Base-by-base conservation (phyloP, 1,140 invertebrate species). In the Zaprionus davidi region DNA sequence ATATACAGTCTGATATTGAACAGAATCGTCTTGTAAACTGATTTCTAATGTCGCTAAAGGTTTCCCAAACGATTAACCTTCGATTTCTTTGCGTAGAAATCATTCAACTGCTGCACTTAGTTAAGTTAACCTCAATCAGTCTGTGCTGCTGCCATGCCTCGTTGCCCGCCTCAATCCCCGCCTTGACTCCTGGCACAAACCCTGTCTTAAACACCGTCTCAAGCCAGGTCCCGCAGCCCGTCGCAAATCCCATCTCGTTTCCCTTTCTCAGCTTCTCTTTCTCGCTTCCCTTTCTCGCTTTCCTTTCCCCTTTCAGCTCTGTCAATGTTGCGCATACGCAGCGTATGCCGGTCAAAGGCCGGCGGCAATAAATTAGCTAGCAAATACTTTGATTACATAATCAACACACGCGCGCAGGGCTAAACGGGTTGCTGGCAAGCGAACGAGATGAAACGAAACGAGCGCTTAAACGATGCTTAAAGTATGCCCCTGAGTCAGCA, bases 301-400 rank as follows among this genome's bases (percentile, higher is more conserved):
- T 0, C 31, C 31, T 3, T 34, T 34, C 31, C 9, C 31, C 9
- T 11, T 11, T 49, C 26, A 62, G 38, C 28, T 56, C 58, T 55
- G 46, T 17, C 24, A 76, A 75, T 77, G 55, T 69, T 65, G 59
- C 55, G 59, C 53, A 69, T 58, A 87, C 79, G 82, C 79, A 79
- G 63, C 70, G 82, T 63, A 20, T 31, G 31, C 49, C 80, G 72
- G 68, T 67, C 82, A 71, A 79, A 82, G 83, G 58, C 75, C 58
- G 38, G 62, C 73, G 77, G 84, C 85, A 66, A 90, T 90, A 90
- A 90, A 90, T 87, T 90, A 88, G 79, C 85, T 90, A 79, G 79
- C 85, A 90, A 90, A 90, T 85, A 83, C 86, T 90, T 90, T 90
- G 85, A 90, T 90, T 90, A 84, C 85, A 90, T 90, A 90, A 90